These are phyloP conservation scores for Fregetta grallaria DNA, from an alignment of 2,113 vertebrate species.

Conservation along the genomic window DNA sequence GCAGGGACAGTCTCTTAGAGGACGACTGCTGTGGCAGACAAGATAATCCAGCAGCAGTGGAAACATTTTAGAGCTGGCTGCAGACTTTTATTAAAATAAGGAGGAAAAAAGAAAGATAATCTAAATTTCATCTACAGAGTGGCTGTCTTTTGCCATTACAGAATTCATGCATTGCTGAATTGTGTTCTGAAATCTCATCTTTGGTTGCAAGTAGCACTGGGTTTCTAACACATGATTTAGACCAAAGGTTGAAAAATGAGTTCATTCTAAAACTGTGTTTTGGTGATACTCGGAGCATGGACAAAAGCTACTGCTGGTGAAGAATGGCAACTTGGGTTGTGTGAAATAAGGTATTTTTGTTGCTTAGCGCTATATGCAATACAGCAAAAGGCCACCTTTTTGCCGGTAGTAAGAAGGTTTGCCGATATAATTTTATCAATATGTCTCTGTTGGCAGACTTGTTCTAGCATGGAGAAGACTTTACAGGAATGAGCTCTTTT, in stretches of 20 bases:
- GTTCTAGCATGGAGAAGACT: neutral
- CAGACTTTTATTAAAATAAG: neutral
- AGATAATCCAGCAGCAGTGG: conserved; percentile 1
- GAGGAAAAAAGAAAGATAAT: neutral
- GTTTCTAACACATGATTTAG: neutral
- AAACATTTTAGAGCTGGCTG: neutral
- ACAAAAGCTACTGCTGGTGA: neutral
- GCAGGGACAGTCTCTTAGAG: neutral
- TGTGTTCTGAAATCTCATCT: neutral
- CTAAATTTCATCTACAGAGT: neutral
- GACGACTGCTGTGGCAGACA: neutral
- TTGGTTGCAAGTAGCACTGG: neutral
- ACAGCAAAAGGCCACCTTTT: neutral
- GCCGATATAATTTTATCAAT: neutral
- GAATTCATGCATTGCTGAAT: neutral
- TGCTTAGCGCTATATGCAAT: neutral
- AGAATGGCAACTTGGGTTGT: neutral
- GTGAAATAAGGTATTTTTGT: neutral
- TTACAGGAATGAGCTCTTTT: neutral
- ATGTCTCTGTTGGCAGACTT: neutral
- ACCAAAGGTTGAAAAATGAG: neutral
- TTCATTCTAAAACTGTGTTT: neutral
- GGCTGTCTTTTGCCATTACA: neutral
- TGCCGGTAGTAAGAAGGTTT: neutral
- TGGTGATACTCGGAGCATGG: neutral